phyloP scores from a whole-genome alignment of 2,113 vertebrate genomes.

The Ascaphus truei region DNA sequence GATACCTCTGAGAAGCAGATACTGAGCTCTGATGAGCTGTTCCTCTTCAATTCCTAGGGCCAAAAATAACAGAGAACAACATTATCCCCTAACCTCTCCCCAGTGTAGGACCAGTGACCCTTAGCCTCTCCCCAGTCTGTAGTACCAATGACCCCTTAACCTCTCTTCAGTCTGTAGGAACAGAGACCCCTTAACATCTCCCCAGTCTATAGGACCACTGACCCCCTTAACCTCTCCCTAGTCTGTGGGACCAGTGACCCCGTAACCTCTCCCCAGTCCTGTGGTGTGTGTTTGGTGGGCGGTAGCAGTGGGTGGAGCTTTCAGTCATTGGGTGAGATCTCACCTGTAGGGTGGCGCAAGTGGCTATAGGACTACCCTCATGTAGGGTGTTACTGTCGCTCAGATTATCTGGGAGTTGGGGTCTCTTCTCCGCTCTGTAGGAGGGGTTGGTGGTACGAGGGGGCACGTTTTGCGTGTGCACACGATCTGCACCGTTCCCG shows the following conservation, averaged over 20 bases:
- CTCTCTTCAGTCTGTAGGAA: too few species aligned
- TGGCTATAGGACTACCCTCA: background rate
- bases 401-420: slow-evolving; percentile 18
- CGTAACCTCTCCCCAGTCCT: too few species aligned
- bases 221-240: too few species aligned
- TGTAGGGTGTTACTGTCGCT: slow-evolving; percentile 24
- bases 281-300: too few species aligned
- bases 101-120: too few species aligned
- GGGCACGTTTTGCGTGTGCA: background rate
- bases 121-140: too few species aligned
- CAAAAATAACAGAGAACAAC: background rate
- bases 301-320: too few species aligned
- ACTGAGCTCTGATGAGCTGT: background rate
- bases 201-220: too few species aligned
- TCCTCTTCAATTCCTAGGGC: slow-evolving; percentile 14
- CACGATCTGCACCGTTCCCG: slow-evolving; percentile 18
- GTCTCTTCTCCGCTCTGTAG: background rate
- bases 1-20: slow-evolving; percentile 31
- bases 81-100: too few species aligned
- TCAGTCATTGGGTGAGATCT: background rate
- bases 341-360: slow-evolving; percentile 12
- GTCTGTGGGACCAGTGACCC: too few species aligned
- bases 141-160: too few species aligned
- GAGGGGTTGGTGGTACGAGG: background rate
- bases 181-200: too few species aligned